Base-by-base conservation (phyloP, 2,797 vertebrate species). In the Notamacropus eugenii region DNA sequence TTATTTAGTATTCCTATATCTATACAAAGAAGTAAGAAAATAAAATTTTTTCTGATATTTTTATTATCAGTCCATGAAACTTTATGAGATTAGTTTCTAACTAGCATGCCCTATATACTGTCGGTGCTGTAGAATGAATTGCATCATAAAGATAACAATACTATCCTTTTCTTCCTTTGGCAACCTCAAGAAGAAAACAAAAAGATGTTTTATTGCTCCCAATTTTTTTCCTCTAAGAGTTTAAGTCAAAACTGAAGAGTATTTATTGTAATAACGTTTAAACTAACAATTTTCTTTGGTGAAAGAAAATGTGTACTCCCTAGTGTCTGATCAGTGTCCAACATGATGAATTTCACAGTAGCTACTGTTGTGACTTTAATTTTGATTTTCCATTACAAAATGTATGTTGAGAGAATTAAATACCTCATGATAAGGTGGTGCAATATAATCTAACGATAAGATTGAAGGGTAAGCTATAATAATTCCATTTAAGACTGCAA, bases 121-220 rank as follows among this genome's bases (percentile, higher is more conserved):
- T 40, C 97, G 93, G 96, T 96, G 96, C 95, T 95, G 24, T 90
- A 62, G 96, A 97, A 95, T 97, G 97, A 96, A 97, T 97, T 98
- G 97, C 95, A 92, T 97, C 93, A 0, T 98, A 98, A 98, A 98
- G 96, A 97, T 97, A 97, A 97, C 96, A 94, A 54, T 96, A 93
- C 94, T 92, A 40, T 95, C 90, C 91, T 95, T 93, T 93, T 90
- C 93, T 19, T 62, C n/a, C 93, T 96, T 95, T 97, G 95, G 94
- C 97, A 98, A 97, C 97, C 96, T 98, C 97, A 96, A 97, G 90
- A 93, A 96, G 82, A 67, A 67, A 2, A 90, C 93, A 54, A 90
- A 90, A 90, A 90, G 50, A 58, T 94, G 54, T 93, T 97, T 98
- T 97, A 97, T 97, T 67, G n/a, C 90, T 95, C 87, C 58, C 58